A percentile compares a stretch with the other conserved stretches of the same genome.
Conservation (phyloP, 2,113 vertebrate species). For the Sclerurus mexicanus region DNA sequence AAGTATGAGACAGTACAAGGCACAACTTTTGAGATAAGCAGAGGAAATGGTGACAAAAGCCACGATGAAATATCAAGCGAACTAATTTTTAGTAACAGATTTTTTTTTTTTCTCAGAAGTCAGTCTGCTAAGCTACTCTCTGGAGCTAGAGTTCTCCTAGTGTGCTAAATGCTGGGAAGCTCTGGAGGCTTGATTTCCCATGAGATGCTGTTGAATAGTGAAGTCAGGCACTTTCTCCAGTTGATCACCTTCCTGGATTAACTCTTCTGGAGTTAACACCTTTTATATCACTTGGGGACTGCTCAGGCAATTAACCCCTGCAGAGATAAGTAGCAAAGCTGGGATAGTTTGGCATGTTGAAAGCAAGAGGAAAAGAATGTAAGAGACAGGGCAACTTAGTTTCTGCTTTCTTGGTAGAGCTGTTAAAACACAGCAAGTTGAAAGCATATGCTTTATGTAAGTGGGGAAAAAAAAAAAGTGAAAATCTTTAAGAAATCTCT, state of each 20-base stretch:
- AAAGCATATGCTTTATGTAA: not conserved
- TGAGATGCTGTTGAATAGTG: not conserved
- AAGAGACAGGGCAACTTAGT: not conserved
- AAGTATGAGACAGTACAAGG: not conserved
- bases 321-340: not conserved
- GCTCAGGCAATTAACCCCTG: not conserved
- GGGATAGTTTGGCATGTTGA: not conserved
- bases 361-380: not conserved
- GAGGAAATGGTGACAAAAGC: not conserved
- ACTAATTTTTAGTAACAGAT: not conserved
- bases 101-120: not conserved
- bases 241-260: not conserved
- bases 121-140: not conserved
- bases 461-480: not conserved
- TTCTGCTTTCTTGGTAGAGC: not conserved
- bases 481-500: not conserved
- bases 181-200: not conserved
- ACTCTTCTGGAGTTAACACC: not conserved
- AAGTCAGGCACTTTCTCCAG: not conserved
- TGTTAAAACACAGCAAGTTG: not conserved
- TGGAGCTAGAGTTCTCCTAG: not conserved
- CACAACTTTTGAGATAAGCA: constrained; percentile 6
- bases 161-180: not conserved
- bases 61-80: not conserved
- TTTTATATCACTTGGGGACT: not conserved